A percentile compares a stretch with the other conserved stretches of the same genome.
Evolutionary conservation across 2,797 vertebrate genomes (phyloP).

Genomic region (Etheostoma nigrum): DNA sequence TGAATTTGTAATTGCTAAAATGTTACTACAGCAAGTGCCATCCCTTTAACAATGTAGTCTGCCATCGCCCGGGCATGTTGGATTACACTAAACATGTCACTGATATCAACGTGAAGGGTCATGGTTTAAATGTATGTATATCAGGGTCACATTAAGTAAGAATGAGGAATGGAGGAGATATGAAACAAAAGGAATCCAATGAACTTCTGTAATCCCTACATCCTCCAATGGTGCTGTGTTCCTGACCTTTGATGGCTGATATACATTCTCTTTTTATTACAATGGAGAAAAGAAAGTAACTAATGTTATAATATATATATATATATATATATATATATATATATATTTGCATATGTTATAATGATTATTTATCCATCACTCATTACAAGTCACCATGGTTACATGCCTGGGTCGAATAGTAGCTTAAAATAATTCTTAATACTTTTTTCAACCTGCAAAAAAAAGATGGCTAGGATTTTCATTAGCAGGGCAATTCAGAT

Average conservation of each 20-base stretch:
- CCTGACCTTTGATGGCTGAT: slow-evolving; percentile 28
- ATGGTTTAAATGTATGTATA: slow-evolving; percentile 3
- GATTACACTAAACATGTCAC: slow-evolving; percentile 37
- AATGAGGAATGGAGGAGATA: slow-evolving; percentile 8
- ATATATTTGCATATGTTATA: neutral
- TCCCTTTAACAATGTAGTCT: slow-evolving; percentile 33
- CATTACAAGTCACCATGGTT: no score
- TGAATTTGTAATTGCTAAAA: slow-evolving; percentile 41
- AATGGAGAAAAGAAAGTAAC: slow-evolving; percentile 9
- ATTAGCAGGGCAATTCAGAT: neutral
- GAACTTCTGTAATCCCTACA: slow-evolving; percentile 24
- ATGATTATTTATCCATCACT: no score
- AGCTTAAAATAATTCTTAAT: neutral
- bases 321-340: no score
- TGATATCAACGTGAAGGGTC: slow-evolving; percentile 28
- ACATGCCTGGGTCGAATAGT: neutral
- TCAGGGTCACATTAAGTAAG: slow-evolving; percentile 25
- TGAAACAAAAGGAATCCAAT: slow-evolving; percentile 21
- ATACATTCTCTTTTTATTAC: neutral
- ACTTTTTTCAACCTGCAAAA: neutral
- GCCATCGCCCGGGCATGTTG: slow-evolving; percentile 15
- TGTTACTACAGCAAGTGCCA: slow-evolving; percentile 49
- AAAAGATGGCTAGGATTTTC: neutral
- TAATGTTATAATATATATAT: neutral
- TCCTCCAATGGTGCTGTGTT: slow-evolving; percentile 20